These are phyloP conservation scores for Typhlichthys eigenmanni DNA, from an alignment of 2,797 vertebrate genomes.

Conservation along the genomic window DNA sequence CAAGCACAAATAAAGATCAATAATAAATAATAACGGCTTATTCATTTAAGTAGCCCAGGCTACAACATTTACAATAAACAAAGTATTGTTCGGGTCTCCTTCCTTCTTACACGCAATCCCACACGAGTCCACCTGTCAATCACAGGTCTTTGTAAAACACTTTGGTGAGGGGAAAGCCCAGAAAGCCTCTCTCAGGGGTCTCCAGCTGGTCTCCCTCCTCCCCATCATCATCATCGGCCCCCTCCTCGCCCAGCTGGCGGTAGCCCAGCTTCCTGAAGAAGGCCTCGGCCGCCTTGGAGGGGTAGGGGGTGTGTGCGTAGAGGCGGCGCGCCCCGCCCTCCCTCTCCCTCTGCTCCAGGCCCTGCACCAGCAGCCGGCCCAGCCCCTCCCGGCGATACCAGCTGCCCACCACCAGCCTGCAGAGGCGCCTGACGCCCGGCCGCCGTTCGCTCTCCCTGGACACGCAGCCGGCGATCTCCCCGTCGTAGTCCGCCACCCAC, in stretches of 20 bases:
- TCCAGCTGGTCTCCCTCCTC: constrained; percentile 61
- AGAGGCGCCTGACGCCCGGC: constrained; percentile 53
- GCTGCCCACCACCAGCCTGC: constrained; percentile 83
- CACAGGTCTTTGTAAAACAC: constrained; percentile 87
- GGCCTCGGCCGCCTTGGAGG: constrained; percentile 78
- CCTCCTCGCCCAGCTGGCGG: constrained; percentile 65
- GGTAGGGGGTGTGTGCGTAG: constrained; percentile 80
- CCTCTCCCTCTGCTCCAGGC: constrained; percentile 78
- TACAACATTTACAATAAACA: constrained; percentile 7
- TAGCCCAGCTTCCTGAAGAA: constrained; percentile 86
- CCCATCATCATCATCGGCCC: constrained; percentile 55
- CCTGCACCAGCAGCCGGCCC: constrained; percentile 79
- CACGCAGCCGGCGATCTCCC: constrained; percentile 83
- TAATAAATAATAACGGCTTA: constrained; percentile 12
- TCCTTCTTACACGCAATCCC: constrained; percentile 6
- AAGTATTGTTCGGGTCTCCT: constrained; percentile 7
- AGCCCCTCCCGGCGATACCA: constrained; percentile 87
- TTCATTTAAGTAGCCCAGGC: constrained; percentile 4
- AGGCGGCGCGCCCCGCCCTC: constrained; percentile 70
- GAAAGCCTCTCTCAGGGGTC: constrained; percentile 75
- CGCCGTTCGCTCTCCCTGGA: constrained; percentile 72
- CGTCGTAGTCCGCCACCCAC: constrained; percentile 85
- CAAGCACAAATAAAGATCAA: constrained; percentile 53
- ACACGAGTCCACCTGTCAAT: constrained; percentile 24
- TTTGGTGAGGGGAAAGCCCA: constrained; percentile 82